Evolutionary conservation across 2,888 invertebrate species (phyloP).

Genomic region (Catocala fraxini): DNA sequence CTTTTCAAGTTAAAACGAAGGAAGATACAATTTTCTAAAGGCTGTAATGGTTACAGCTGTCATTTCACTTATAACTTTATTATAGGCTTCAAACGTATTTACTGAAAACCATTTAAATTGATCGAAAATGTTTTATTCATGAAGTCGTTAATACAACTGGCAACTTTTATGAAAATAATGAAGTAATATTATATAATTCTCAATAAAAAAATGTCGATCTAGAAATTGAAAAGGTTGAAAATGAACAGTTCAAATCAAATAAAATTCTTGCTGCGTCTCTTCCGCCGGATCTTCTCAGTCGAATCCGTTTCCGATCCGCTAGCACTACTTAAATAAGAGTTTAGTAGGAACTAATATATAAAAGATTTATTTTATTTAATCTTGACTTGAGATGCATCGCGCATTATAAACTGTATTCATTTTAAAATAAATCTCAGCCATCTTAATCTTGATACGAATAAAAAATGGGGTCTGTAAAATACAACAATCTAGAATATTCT

Average conservation of each 20-base stretch:
- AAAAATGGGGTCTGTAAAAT: neutral
- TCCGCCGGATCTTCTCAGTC: constrained; percentile 8
- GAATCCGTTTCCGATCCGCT: constrained; percentile 10
- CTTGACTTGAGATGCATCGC: constrained; percentile 3
- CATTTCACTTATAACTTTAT: constrained; percentile 26
- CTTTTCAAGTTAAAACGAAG: constrained; percentile 20
- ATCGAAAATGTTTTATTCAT: constrained; percentile 8
- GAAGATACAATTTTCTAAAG: constrained; percentile 20
- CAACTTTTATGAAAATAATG: neutral
- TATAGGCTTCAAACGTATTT: constrained; percentile 13
- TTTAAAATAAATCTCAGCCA: neutral
- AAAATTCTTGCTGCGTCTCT: constrained; percentile 6
- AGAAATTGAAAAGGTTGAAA: constrained; percentile 4
- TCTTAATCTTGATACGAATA: neutral
- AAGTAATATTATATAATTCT: neutral
- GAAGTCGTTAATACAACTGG: neutral
- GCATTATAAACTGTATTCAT: neutral
- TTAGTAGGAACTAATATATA: constrained; percentile 4
- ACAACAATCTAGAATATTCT: constrained; percentile 6
- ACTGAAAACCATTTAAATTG: constrained; percentile 16
- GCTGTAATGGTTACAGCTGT: constrained; percentile 30
- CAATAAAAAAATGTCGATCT: neutral
- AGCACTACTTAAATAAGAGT: constrained; percentile 10
- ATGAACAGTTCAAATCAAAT: constrained; percentile 5
- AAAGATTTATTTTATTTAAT: constrained; percentile 2